These are phyloP conservation scores for Orestias chungarensis DNA, from an alignment of 2,797 vertebrate species.

Conservation along the genomic window DNA sequence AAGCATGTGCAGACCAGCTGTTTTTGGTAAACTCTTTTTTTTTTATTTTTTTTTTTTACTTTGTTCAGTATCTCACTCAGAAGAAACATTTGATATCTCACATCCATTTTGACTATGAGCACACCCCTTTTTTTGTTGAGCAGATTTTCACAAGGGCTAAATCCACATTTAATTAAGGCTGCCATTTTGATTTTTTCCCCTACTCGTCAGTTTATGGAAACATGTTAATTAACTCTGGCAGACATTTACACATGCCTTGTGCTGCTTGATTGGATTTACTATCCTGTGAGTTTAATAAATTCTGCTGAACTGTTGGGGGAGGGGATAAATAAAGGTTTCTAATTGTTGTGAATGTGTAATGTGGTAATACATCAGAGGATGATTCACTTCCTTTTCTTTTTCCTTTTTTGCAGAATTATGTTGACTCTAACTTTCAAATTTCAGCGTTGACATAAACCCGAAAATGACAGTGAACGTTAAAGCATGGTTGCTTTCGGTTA, in stretches of 20 bases:
- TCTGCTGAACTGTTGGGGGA: neutral
- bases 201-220: slow-evolving; percentile 1
- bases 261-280: slow-evolving; percentile 5
- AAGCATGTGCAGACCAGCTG: neutral
- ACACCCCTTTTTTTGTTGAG: neutral
- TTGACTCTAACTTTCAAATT: slow-evolving; percentile 8
- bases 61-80: neutral
- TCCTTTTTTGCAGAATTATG: neutral
- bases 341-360: slow-evolving; percentile 2
- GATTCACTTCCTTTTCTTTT: neutral
- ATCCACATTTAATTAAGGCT: neutral
- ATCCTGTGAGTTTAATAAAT: slow-evolving; percentile 1
- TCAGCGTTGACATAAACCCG: neutral
- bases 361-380: neutral
- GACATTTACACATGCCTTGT: neutral
- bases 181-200: slow-evolving; percentile 7
- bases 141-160: neutral
- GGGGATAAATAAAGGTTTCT: neutral
- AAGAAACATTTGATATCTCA: no score
- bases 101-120: neutral
- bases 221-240: slow-evolving; percentile 1
- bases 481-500: slow-evolving; percentile 11
- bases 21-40: neutral
- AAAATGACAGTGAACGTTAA: neutral
- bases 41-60: neutral